Evolutionary conservation across 2,113 vertebrate genomes (phyloP).

Genomic region (Pandion haliaetus): DNA sequence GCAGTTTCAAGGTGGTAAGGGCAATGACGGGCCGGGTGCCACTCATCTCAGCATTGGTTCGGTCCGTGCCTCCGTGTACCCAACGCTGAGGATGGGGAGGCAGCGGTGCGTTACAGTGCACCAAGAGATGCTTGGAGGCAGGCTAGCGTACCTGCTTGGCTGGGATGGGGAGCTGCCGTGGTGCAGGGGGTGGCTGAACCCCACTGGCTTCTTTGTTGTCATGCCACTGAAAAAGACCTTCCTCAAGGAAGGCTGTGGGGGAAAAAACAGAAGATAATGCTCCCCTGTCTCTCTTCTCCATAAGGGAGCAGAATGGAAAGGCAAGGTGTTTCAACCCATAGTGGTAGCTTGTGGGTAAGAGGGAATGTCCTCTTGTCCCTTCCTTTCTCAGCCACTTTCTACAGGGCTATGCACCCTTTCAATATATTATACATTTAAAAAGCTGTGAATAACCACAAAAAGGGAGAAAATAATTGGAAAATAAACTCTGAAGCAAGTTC

Average conservation of each 20-base stretch:
- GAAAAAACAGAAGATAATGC: background rate
- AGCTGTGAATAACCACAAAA: background rate
- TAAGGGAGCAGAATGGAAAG: background rate
- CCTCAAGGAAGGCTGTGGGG: background rate
- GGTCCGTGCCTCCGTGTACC: background rate
- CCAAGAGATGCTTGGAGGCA: background rate
- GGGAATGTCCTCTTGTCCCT: background rate
- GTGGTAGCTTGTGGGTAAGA: background rate
- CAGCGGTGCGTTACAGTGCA: background rate
- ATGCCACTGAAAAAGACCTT: background rate
- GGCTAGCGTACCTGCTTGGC: rapidly evolving
- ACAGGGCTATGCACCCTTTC: background rate
- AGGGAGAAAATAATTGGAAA: background rate
- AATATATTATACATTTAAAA: background rate
- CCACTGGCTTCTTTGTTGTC: background rate
- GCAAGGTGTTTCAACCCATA: background rate
- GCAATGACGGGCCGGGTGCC: background rate
- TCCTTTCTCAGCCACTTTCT: background rate
- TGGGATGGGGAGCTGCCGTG: background rate
- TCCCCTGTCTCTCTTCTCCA: background rate
- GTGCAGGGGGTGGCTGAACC: background rate
- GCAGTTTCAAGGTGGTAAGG: background rate
- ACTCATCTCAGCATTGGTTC: rapidly evolving
- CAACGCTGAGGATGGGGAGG: background rate
- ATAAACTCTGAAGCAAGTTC: background rate